A percentile compares a stretch with the other conserved stretches of the same genome.
Evolutionary conservation across 2,113 vertebrate genomes (phyloP).

Genomic region (Megaceryle torquata): DNA sequence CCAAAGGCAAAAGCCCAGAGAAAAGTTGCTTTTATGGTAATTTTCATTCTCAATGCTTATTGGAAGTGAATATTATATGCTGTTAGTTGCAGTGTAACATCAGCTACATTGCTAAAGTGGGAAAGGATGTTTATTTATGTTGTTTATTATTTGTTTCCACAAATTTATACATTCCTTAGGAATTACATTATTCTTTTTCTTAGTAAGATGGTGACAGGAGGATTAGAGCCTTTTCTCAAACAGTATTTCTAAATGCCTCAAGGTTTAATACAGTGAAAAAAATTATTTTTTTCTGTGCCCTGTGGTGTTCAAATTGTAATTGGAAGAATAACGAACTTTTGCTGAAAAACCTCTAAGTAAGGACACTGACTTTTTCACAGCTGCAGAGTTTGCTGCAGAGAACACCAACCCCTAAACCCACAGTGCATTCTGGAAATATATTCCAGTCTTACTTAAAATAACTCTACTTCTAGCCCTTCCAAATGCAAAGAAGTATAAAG

Average conservation of each 20-base stretch:
- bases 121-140: constrained; percentile 18
- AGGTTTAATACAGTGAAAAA: background rate
- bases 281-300: background rate
- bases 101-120: background rate
- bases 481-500: background rate
- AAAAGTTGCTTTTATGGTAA: background rate
- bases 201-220: background rate
- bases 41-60: background rate
- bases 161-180: background rate
- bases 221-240: background rate
- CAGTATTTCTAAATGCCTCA: background rate
- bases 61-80: background rate
- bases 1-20: background rate
- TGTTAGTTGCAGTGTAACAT: background rate
- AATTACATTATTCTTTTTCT: background rate
- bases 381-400: background rate
- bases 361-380: background rate
- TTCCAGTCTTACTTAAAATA: background rate
- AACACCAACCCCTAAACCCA: background rate
- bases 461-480: background rate
- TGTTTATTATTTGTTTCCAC: constrained; percentile 11
- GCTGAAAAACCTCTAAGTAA: background rate
- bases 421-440: background rate
- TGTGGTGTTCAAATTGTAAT: background rate
- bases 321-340: background rate